phyloP scores from a whole-genome alignment of 2,888 invertebrate genomes.

The Amiota mariae region DNA sequence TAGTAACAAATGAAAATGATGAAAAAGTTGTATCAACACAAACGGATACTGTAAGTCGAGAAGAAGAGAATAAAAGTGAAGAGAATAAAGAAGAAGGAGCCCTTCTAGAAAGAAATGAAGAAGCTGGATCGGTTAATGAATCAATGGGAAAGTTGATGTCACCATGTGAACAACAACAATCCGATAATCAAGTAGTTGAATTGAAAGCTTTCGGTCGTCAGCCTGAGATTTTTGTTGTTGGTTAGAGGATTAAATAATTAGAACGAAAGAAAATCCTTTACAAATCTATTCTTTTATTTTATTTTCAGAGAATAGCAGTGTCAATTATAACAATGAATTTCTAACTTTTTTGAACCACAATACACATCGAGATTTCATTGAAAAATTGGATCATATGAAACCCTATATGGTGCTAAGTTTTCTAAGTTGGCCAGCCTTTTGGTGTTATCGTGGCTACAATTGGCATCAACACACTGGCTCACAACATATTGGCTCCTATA shows the following conservation, averaged over 20 bases:
- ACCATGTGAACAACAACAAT: too few species aligned
- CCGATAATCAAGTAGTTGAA: too few species aligned
- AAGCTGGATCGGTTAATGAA: not conserved
- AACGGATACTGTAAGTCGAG: not conserved
- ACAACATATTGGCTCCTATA: conserved; percentile 50
- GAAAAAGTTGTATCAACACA: not conserved
- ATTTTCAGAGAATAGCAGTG: not conserved
- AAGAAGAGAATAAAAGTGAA: not conserved
- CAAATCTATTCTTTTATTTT: not conserved
- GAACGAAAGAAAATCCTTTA: not conserved
- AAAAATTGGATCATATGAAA: conserved; percentile 48
- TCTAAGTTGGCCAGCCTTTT: conserved; percentile 59
- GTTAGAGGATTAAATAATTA: not conserved
- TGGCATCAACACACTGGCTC: conserved; percentile 52
- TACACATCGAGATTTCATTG: conserved; percentile 52
- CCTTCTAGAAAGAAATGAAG: not conserved
- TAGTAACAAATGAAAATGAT: not conserved
- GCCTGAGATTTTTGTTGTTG: too few species aligned
- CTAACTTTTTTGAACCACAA: conserved; percentile 52
- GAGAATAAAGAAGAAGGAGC: not conserved
- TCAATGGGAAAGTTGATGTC: not conserved
- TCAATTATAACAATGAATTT: conserved; percentile 51
- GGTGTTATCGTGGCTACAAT: conserved; percentile 55
- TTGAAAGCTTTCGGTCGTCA: too few species aligned
- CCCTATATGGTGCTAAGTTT: conserved; percentile 56